phyloP scores from a whole-genome alignment of 2,113 vertebrate species.

The Stigmatopora argus region DNA sequence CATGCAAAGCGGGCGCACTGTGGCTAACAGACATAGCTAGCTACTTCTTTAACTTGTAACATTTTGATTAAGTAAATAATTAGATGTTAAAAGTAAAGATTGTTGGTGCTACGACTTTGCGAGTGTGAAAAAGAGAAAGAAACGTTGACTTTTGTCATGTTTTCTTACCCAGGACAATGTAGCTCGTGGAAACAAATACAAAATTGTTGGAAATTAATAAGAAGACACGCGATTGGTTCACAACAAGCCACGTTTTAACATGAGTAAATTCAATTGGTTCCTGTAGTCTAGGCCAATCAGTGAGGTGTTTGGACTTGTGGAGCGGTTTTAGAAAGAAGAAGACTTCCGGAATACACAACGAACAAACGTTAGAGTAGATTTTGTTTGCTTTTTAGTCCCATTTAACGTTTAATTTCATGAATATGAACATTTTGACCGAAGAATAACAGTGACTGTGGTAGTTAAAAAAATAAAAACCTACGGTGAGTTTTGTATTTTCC shows the following conservation, averaged over 20 bases:
- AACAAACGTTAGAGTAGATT: slow-evolving; percentile 6
- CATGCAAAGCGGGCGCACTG: not conserved
- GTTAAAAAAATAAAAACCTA: not conserved
- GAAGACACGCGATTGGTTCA: slow-evolving; percentile 52
- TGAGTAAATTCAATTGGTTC: slow-evolving; percentile 48
- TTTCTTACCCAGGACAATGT: slow-evolving; percentile 31
- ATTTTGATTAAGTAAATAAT: rapidly evolving
- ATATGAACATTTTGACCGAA: not conserved
- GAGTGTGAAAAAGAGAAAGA: not conserved
- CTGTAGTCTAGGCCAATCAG: slow-evolving; percentile 52
- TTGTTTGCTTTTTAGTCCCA: not conserved
- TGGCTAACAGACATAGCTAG: slow-evolving; percentile 12
- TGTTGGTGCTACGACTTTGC: rapidly evolving
- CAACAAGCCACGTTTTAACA: not conserved
- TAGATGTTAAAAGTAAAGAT: rapidly evolving
- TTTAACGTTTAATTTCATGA: not conserved
- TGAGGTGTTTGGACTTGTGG: slow-evolving; percentile 4
- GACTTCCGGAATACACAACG: not conserved
- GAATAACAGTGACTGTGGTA: not conserved
- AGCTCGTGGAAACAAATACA: slow-evolving; percentile 54
- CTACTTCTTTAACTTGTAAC: not conserved
- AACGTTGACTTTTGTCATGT: not conserved
- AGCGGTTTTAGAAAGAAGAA: slow-evolving; percentile 41
- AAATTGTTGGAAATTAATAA: slow-evolving; percentile 41
- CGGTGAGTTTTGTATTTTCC: not conserved